Evolutionary conservation across 2,113 vertebrate genomes (phyloP).

Genomic region (Turnix velox): DNA sequence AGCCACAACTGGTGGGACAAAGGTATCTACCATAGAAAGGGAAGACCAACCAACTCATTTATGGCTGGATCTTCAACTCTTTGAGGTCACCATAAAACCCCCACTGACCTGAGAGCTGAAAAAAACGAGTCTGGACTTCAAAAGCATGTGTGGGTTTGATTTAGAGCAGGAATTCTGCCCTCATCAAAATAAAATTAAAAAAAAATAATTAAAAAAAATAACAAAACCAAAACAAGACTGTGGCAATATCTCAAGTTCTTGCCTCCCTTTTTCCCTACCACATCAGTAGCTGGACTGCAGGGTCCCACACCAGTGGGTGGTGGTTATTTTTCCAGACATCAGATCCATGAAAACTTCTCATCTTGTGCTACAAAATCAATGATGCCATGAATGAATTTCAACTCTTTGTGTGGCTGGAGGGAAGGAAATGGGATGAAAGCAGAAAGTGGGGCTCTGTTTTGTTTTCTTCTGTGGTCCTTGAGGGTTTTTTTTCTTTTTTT

Average conservation of each 20-base stretch:
- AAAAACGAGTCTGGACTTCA: neutral
- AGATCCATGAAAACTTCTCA: neutral
- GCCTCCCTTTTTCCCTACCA: neutral
- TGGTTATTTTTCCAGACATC: neutral
- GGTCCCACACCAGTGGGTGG: neutral
- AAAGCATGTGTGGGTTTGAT: neutral
- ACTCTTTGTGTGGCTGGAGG: neutral
- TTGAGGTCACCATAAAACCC: neutral
- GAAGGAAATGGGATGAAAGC: neutral
- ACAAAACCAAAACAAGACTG: no score
- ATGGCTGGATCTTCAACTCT: neutral
- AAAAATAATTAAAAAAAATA: no score
- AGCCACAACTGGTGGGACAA: fast-evolving
- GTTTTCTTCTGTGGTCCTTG: neutral
- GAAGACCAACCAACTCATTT: neutral
- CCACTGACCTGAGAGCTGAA: neutral
- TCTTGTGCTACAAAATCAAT: neutral
- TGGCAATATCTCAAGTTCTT: neutral
- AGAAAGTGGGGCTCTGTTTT: neutral
- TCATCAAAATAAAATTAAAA: no score
- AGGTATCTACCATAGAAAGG: no score
- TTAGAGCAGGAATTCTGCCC: neutral
- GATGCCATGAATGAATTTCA: neutral
- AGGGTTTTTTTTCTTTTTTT: no score
- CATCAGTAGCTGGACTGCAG: neutral